Evolutionary conservation across 2,888 invertebrate species (phyloP).

Genomic region (Peribatodes rhomboidaria): DNA sequence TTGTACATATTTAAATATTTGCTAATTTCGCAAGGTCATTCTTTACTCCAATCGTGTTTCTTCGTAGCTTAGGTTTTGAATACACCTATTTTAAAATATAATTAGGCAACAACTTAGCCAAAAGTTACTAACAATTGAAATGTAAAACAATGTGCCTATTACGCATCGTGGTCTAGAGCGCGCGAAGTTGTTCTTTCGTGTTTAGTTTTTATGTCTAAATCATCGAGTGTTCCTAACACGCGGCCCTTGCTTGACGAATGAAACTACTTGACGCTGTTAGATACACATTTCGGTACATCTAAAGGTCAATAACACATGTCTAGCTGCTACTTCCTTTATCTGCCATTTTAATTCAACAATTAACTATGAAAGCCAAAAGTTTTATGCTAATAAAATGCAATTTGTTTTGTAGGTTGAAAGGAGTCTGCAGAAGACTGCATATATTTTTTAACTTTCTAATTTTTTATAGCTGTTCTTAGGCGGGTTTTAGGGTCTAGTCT

Average conservation of each 20-base stretch:
- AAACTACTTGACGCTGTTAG: slow-evolving; percentile 37
- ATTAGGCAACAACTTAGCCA: slow-evolving; percentile 39
- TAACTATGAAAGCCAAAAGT: slow-evolving; percentile 77
- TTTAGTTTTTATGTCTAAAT: slow-evolving; percentile 18
- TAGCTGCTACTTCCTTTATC: slow-evolving; percentile 63
- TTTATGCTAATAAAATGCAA: slow-evolving; percentile 84
- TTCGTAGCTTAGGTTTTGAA: slow-evolving; percentile 47
- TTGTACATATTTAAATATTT: slow-evolving; percentile 72
- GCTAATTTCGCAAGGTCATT: slow-evolving; percentile 70
- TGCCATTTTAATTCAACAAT: slow-evolving; percentile 73
- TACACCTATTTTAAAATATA: slow-evolving; percentile 49
- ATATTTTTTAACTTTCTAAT: slow-evolving; percentile 82
- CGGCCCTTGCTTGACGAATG: slow-evolving; percentile 34
- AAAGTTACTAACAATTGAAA: slow-evolving; percentile 39
- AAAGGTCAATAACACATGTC: slow-evolving; percentile 66
- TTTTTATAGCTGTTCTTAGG: slow-evolving; percentile 76
- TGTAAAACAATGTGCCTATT: slow-evolving; percentile 41
- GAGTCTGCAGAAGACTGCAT: slow-evolving; percentile 77
- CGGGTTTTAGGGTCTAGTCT: slow-evolving; percentile 82
- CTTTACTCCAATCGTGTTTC: slow-evolving; percentile 54
- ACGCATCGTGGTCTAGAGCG: slow-evolving; percentile 6
- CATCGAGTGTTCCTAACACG: slow-evolving; percentile 6
- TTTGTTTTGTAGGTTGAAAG: slow-evolving; percentile 82
- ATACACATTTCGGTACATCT: slow-evolving; percentile 56
- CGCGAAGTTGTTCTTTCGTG: slow-evolving; percentile 12